Evolutionary conservation across 64 coral and sea anemone genomes (phyloP).

Genomic region (Montipora cactus): DNA sequence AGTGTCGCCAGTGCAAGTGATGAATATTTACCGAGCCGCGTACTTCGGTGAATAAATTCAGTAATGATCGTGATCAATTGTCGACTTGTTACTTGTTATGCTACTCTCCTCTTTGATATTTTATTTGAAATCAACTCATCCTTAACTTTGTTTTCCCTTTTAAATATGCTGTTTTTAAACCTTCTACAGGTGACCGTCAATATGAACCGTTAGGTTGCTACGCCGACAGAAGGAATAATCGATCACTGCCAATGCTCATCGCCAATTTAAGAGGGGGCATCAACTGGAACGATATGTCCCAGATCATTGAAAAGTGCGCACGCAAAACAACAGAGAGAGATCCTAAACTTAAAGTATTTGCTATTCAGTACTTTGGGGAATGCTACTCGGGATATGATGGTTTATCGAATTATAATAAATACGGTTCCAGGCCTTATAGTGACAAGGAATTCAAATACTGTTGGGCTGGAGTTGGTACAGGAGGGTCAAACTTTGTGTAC

Average conservation of each 20-base stretch:
- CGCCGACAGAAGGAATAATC: not conserved
- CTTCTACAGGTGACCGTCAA: not conserved
- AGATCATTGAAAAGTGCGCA: conserved; percentile 7
- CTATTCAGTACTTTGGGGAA: conserved; percentile 7
- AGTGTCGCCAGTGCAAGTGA: no score
- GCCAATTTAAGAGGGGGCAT: conserved; percentile 38
- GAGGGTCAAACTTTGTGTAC: not conserved
- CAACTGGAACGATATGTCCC: conserved; percentile 47
- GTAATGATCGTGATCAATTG: no score
- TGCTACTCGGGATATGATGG: conserved; percentile 35
- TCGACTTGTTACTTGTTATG: no score
- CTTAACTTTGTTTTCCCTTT: not conserved
- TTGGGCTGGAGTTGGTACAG: not conserved
- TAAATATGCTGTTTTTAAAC: not conserved
- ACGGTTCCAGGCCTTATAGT: not conserved
- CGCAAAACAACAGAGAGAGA: not conserved
- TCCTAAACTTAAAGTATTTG: not conserved
- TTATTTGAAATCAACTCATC: no score
- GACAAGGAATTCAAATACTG: not conserved
- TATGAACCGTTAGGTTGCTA: conserved; percentile 60
- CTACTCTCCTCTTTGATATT: no score
- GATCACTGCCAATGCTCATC: conserved; percentile 40
- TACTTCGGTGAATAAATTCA: no score
- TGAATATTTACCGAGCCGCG: no score
- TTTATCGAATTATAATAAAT: not conserved